Conservation (phyloP, 2,888 invertebrate species). For the Microdon myrmicae region DNA sequence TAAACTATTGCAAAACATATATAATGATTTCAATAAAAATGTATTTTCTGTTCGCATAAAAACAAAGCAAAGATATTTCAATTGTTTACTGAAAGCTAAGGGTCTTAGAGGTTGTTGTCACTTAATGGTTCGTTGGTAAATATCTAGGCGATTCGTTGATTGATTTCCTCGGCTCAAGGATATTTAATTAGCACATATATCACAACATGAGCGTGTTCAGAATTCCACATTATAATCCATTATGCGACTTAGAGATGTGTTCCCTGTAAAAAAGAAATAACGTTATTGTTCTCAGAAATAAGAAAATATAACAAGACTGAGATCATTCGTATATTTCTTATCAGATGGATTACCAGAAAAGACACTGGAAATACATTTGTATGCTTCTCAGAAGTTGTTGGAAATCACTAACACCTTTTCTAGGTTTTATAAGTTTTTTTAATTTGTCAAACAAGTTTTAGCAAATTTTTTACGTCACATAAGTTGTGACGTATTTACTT, state of each 20-base stretch:
- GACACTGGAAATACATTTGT: no score
- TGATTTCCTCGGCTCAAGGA: slow-evolving; percentile 9
- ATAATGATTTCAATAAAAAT: slow-evolving; percentile 53
- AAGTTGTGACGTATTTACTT: background rate
- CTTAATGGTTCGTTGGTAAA: slow-evolving; percentile 12
- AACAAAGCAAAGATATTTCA: slow-evolving; percentile 35
- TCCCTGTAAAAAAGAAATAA: no score
- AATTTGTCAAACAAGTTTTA: background rate
- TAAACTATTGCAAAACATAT: slow-evolving; percentile 42
- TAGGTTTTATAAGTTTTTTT: background rate
- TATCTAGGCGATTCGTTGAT: slow-evolving; percentile 21
- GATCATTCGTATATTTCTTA: no score
- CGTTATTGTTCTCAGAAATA: no score
- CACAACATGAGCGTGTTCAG: background rate
- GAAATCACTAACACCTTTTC: background rate
- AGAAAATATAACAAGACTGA: no score
- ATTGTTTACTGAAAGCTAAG: slow-evolving; percentile 29
- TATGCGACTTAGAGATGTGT: no score
- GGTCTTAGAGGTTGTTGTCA: slow-evolving; percentile 41
- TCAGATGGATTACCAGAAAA: no score
- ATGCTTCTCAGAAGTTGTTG: no score
- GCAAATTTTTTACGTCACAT: background rate
- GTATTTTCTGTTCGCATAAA: slow-evolving; percentile 58
- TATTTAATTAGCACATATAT: no score
- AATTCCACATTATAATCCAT: background rate